Evolutionary conservation across 2,888 invertebrate genomes (phyloP), one percentile per base, ranked within the genome.

Genomic region (Lathronympha strigana): DNA sequence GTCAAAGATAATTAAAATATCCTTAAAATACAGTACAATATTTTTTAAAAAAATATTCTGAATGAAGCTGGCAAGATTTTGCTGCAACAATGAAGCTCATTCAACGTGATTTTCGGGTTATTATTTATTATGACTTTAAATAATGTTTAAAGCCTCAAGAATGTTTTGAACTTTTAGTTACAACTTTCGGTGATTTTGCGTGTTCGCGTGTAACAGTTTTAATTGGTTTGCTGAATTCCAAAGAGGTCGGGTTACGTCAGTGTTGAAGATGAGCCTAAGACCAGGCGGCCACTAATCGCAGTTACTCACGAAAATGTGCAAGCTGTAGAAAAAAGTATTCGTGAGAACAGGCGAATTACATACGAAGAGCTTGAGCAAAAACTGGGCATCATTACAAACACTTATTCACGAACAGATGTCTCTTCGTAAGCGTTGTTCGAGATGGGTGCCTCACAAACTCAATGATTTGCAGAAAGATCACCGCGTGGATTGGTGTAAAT

Each of bases 301-400:
- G 51, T 33, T 19, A 33, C 19, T 51, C 31, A 51, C 15, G 13
- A 51, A 51, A 51, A 51, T 51, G 17, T 51, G 19, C 33, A 51
- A 33, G 31, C 50, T 28, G 50, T 51, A 19, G 31, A 51, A 51
- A 19, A 51, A 51, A 51, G n/a, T 31, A 51, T 51, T 13, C 51
- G 33, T 51, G 51, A 31, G 17, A 51, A 19, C 31, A 19, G 31
- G 19, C 33, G 17, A 33, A 51, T 13, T 21, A 51, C 9, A 33
- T 51, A 31, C 21, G 43, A 13, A 45, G 43, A 45, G 43, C 43
- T 45, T 21, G 13, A 45, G 21, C 9, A 3, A 19, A 4, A 43
- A 38, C 38, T 38, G 38, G 38, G 5, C 5, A 38, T 38, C 38
- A 38, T 36, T 36, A 13, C 36, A 36, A 36, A 36, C 38, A 13